Base-by-base conservation (phyloP, 1,140 invertebrate genomes). In the Camponotus vicinus region DNA sequence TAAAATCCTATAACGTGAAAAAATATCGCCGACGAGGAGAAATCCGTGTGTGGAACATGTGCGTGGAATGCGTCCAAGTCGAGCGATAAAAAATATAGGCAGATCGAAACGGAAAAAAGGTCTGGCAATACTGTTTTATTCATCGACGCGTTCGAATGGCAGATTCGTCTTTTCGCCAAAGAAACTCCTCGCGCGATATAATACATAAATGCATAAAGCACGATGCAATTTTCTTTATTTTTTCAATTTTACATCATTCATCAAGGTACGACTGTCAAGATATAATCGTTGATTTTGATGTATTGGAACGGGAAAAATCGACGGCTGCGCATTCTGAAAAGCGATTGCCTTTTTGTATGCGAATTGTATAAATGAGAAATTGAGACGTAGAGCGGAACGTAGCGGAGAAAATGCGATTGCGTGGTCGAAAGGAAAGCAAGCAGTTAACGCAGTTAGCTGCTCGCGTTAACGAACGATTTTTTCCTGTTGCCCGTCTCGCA, bases 91-190 rank as follows among this genome's bases (percentile, higher is more conserved):
- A 84, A 76, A 78, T 55, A 66, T 76, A 63, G 66, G 13, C 71
- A 8, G 5, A 80, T 59, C 40, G 37, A 40, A 27, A 9, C 1
- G 27, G 18, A 52, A 52, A 15, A 45, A 61, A 37, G 15, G 40
- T 40, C 69, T 71, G 15, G 69, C 71, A 61, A 78, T 78, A 73
- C 73, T 85, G 82, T 85, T 85, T 85, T 85, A 85, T 85, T 85
- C 82, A 85, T 85, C 73, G 82, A 85, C 55, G 32, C 21, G 79
- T 76, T 63, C 70, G 57, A 77, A 77, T 49, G 9, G 45, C n/a
- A 55, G 45, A 21, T 34, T 61, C 45, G 49, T 57, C 63, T 78
- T 66, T 32, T 32, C 37, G 32, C 59, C 55, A 37, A 83, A 83
- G 40, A 8, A 83, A 45, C 69, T 71, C 13, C 13, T 27, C 40